Conservation (phyloP, 2,113 vertebrate species). For the Laticauda colubrina region DNA sequence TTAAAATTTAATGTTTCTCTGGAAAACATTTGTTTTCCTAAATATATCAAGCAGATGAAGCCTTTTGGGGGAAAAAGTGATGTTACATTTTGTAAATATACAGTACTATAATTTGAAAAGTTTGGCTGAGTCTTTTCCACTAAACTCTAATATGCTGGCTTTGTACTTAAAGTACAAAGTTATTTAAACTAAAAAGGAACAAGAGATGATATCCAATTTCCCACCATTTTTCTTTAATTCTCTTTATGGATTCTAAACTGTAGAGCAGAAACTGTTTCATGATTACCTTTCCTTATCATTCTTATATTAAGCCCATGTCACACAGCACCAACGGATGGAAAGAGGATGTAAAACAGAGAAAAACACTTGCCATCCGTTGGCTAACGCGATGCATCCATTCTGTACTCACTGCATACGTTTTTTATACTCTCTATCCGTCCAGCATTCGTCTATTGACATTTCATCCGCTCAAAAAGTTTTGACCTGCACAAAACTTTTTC, state of each 20-base stretch:
- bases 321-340: too few species aligned
- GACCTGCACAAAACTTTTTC: too few species aligned
- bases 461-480: too few species aligned
- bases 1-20: not conserved
- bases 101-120: not conserved
- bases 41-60: not conserved
- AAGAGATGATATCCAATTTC: not conserved
- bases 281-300: not conserved
- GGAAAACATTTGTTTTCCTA: not conserved
- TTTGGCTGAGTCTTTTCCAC: not conserved
- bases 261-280: not conserved
- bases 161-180: not conserved
- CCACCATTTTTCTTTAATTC: not conserved
- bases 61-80: not conserved
- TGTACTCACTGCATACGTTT: too few species aligned
- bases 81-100: not conserved
- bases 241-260: not conserved
- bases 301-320: not conserved
- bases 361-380: too few species aligned
- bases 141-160: not conserved
- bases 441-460: too few species aligned
- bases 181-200: not conserved
- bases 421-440: too few species aligned
- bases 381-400: too few species aligned
- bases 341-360: too few species aligned